Evolutionary conservation across 2,797 vertebrate species (phyloP).

Genomic region (Spinibarbus caldwelli): DNA sequence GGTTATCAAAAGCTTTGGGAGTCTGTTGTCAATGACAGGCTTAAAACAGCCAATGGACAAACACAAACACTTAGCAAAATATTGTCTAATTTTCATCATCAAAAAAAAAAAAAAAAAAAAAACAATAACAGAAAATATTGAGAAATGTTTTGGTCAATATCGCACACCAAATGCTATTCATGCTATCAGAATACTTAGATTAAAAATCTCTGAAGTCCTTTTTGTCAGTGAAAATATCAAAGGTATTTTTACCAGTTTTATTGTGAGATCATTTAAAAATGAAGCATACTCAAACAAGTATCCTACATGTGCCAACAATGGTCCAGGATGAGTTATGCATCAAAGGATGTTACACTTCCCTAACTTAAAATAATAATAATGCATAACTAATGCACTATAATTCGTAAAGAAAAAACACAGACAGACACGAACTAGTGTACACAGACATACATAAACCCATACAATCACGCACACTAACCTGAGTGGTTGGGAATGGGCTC

Average conservation of each 20-base stretch:
- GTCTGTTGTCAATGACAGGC: neutral
- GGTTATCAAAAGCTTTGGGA: neutral
- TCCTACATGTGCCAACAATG: neutral
- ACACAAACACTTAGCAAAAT: too few relatives aligned
- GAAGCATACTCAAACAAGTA: neutral
- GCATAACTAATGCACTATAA: neutral
- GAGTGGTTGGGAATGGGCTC: slow-evolving; percentile 92
- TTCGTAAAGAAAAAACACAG: neutral
- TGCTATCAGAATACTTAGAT: too few relatives aligned
- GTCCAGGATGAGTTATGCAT: neutral
- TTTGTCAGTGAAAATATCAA: neutral
- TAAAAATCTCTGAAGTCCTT: too few relatives aligned
- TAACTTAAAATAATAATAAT: neutral
- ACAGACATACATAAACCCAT: neutral
- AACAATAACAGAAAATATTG: too few relatives aligned
- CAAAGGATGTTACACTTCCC: neutral
- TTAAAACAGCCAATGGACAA: neutral
- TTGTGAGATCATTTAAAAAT: neutral
- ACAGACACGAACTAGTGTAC: neutral
- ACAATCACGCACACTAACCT: slow-evolving; percentile 77
- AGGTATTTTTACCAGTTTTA: neutral
- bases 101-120: too few relatives aligned
- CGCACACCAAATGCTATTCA: too few relatives aligned
- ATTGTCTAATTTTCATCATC: too few relatives aligned
- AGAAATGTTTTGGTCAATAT: too few relatives aligned